Evolutionary conservation across 1,140 invertebrate species (phyloP).

Genomic region (Goniozus legneri): DNA sequence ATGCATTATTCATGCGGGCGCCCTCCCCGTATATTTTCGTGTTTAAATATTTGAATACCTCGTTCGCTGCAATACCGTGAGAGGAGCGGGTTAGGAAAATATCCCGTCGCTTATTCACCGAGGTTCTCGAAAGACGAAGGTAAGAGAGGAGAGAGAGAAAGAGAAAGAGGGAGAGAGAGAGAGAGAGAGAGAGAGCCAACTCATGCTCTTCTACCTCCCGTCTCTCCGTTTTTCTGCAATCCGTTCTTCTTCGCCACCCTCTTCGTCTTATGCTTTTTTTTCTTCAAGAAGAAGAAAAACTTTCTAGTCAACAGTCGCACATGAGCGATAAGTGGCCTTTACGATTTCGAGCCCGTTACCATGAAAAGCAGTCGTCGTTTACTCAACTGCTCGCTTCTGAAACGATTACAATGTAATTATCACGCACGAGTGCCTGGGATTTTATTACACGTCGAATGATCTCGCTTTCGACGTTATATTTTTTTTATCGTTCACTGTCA

Average conservation of each 20-base stretch:
- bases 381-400: too few species aligned
- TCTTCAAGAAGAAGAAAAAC: too few species aligned
- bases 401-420: too few species aligned
- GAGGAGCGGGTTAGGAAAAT: conserved; percentile 36
- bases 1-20: conserved; percentile 48
- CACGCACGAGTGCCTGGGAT: too few species aligned
- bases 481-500: too few species aligned
- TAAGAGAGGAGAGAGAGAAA: background rate
- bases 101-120: conserved; percentile 38
- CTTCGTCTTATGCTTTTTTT: background rate
- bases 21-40: conserved; percentile 49
- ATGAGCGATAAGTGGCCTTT: too few species aligned
- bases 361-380: too few species aligned
- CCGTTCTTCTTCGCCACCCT: background rate
- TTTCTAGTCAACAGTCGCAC: too few species aligned
- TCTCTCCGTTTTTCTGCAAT: background rate
- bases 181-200: conserved; percentile 1
- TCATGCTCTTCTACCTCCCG: background rate
- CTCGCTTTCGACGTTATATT: too few species aligned
- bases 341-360: too few species aligned
- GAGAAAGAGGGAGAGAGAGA: conserved; percentile 1
- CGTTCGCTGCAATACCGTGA: conserved; percentile 35
- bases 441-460: too few species aligned
- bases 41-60: conserved; percentile 53
- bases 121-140: conserved; percentile 3